phyloP scores from a whole-genome alignment of 2,113 vertebrate species.

The Podocnemis expansa region DNA sequence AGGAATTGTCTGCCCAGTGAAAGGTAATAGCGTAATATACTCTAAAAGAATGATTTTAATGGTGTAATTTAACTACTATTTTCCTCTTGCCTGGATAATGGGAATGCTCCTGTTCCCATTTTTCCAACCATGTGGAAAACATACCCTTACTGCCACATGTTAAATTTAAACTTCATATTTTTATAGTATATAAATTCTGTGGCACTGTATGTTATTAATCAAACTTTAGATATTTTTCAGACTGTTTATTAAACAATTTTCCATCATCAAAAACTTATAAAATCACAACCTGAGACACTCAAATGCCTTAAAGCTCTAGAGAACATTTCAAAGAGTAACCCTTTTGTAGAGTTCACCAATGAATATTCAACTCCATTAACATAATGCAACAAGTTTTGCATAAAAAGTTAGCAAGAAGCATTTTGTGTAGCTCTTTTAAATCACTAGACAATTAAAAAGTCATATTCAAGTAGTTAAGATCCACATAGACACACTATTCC shows the following conservation, averaged over 20 bases:
- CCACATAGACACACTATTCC: conserved; percentile 23
- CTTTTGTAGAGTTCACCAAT: conserved; percentile 39
- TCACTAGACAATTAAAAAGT: conserved; percentile 14
- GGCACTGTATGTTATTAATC: conserved; percentile 64
- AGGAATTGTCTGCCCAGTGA: neutral
- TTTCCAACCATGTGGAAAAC: conserved; percentile 61
- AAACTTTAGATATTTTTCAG: conserved; percentile 62
- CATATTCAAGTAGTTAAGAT: conserved; percentile 43
- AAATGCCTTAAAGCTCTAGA: conserved; percentile 62
- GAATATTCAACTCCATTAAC: conserved; percentile 3
- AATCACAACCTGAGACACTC: conserved; percentile 54
- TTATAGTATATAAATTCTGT: conserved; percentile 33
- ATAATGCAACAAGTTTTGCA: conserved; percentile 43
- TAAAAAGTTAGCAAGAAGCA: conserved; percentile 40
- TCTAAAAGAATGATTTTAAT: conserved; percentile 1
- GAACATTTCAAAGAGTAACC: conserved; percentile 61
- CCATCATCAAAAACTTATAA: conserved; percentile 56
- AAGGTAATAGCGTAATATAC: conserved; percentile 22
- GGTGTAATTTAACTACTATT: neutral
- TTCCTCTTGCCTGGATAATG: conserved; percentile 21
- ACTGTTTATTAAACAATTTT: conserved; percentile 63
- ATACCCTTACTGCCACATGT: conserved; percentile 56
- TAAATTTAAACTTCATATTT: conserved; percentile 40
- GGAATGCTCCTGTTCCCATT: neutral
- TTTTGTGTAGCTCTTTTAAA: conserved; percentile 47